Evolutionary conservation across 2,113 vertebrate species (phyloP).

Genomic region (Seriola rivoliana): DNA sequence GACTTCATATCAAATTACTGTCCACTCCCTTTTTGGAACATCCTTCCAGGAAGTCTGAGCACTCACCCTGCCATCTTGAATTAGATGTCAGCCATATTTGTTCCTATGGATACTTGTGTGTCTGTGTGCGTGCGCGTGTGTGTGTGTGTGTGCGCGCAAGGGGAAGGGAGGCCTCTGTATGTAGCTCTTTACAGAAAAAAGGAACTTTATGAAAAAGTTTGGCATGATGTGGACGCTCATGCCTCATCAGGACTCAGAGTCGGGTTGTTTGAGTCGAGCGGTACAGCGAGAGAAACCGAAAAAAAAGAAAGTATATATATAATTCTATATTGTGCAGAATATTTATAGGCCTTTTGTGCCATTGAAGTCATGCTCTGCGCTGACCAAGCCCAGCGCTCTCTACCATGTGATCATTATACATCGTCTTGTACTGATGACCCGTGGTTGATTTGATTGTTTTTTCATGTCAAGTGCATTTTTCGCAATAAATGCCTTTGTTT

Average conservation of each 20-base stretch:
- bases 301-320: constrained; percentile 72
- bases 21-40: constrained; percentile 1
- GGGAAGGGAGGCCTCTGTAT: constrained; percentile 66
- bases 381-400: constrained; percentile 74
- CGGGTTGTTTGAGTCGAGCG: constrained; percentile 28
- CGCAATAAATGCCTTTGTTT: constrained; percentile 89
- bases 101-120: constrained; percentile 73
- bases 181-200: constrained; percentile 76
- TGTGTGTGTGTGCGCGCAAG: constrained; percentile 5
- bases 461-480: constrained; percentile 88
- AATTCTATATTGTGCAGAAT: constrained; percentile 87
- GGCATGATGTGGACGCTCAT: constrained; percentile 40
- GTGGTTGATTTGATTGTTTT: constrained; percentile 84
- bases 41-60: constrained; percentile 67
- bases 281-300: constrained; percentile 35
- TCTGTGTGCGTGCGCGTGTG: constrained; percentile 37
- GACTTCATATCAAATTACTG: constrained; percentile 33
- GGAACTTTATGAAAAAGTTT: constrained; percentile 54
- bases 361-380: constrained; percentile 76
- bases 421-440: constrained; percentile 87
- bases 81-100: constrained; percentile 78
- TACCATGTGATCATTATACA: constrained; percentile 86
- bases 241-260: constrained; percentile 32
- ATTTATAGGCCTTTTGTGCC: constrained; percentile 87
- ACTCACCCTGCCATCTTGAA: constrained; percentile 73